phyloP scores from a whole-genome alignment of 2,113 vertebrate genomes.

The Epinephelus cyanopodus region DNA sequence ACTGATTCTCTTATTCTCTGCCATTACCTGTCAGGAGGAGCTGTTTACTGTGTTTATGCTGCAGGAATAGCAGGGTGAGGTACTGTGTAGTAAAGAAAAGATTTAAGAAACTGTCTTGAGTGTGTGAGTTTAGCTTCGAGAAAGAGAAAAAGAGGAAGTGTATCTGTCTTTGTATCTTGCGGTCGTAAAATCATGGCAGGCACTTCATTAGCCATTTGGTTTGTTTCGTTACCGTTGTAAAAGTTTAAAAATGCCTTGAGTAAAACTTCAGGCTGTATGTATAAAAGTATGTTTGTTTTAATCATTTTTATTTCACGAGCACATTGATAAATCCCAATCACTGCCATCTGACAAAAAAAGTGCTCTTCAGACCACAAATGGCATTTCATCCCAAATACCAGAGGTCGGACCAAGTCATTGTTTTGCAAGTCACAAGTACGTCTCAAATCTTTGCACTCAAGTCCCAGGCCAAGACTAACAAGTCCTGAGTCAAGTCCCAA shows the following conservation, averaged over 20 bases:
- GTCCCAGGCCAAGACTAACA: too few relatives aligned
- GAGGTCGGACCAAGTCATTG: too few relatives aligned
- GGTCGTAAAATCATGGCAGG: not conserved
- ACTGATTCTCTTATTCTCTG: slow-evolving; percentile 7
- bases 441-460: too few relatives aligned
- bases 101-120: not conserved
- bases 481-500: too few relatives aligned
- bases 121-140: not conserved
- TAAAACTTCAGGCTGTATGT: not conserved
- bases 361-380: not conserved
- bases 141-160: not conserved
- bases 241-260: not conserved
- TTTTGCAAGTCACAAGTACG: too few relatives aligned
- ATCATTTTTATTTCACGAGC: not conserved
- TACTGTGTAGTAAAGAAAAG: not conserved
- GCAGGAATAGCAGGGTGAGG: not conserved
- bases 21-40: slow-evolving; percentile 4
- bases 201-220: not conserved
- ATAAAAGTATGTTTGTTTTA: not conserved
- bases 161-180: not conserved
- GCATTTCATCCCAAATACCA: not conserved
- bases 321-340: not conserved
- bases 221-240: not conserved
- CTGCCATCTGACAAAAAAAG: not conserved
- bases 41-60: slow-evolving; percentile 15